A percentile compares a stretch with the other conserved stretches of the same genome.
These are phyloP conservation scores for Osmoderma eremita DNA, from an alignment of 2,888 invertebrate genomes.

Conservation along the genomic window DNA sequence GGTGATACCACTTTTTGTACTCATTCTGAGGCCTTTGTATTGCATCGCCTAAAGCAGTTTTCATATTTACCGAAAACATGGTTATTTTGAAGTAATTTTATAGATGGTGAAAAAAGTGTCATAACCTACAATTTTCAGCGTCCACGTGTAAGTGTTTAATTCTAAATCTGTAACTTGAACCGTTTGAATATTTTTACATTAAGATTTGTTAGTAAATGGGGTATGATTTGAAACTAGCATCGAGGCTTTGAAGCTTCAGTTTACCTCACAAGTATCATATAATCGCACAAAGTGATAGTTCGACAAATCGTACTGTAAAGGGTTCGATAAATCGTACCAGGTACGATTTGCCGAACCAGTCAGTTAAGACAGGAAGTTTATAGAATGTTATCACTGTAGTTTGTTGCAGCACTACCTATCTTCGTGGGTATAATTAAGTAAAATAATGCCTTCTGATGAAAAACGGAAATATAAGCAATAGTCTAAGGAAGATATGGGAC, in stretches of 20 bases:
- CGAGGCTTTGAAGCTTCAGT: conserved; percentile 1
- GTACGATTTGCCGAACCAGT: conserved; percentile 10
- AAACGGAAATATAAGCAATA: conserved; percentile 40
- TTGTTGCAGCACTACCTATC: conserved; percentile 4
- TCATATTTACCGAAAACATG: conserved; percentile 1
- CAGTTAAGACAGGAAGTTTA: conserved; percentile 5
- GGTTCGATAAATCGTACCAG: conserved; percentile 13
- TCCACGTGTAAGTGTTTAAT: conserved; percentile 6
- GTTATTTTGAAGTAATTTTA: conserved; percentile 8
- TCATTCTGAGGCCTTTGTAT: conserved; percentile 14
- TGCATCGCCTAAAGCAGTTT: conserved; percentile 4
- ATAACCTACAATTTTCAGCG: conserved; percentile 8
- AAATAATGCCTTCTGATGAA: conserved; percentile 12
- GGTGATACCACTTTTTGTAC: conserved; percentile 2
- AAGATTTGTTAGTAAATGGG: conserved; percentile 1
- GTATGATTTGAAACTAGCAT: conserved; percentile 1
- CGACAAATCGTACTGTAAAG: conserved; percentile 6
- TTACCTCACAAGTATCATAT: conserved; percentile 1
- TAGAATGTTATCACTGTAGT: conserved; percentile 9
- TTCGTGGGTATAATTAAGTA: conserved; percentile 13
- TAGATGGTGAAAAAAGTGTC: not conserved
- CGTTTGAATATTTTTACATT: conserved; percentile 3
- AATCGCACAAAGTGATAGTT: conserved; percentile 14
- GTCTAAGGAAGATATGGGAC: conserved; percentile 41
- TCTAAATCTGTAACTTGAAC: conserved; percentile 12